phyloP scores from a whole-genome alignment of 2,797 vertebrate genomes.

The Echiichthys vipera region DNA sequence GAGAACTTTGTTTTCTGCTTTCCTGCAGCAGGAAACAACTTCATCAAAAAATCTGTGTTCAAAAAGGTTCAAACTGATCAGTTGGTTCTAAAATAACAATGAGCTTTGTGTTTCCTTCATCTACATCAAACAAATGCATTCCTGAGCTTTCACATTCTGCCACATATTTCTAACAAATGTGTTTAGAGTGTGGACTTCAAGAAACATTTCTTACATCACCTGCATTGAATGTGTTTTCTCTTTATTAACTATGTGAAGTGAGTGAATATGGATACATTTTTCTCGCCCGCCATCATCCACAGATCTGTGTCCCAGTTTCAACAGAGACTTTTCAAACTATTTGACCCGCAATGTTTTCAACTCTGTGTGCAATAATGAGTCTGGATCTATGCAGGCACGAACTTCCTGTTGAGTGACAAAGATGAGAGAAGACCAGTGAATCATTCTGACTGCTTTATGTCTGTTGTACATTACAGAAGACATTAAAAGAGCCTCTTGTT shows the following conservation, averaged over 20 bases:
- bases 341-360: conserved; percentile 26
- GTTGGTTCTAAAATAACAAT: conserved; percentile 32
- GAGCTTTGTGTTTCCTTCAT: conserved; percentile 35
- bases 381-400: conserved; percentile 50
- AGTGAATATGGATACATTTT: background rate
- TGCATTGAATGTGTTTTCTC: background rate
- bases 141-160: background rate
- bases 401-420: conserved; percentile 65
- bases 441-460: conserved; percentile 50
- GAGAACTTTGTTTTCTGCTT: conserved; percentile 15
- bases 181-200: background rate
- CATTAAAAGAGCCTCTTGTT: conserved; percentile 53
- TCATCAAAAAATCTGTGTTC: conserved; percentile 13
- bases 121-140: conserved; percentile 17
- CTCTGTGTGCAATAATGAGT: conserved; percentile 38
- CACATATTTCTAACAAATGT: background rate
- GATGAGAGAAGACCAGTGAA: conserved; percentile 51
- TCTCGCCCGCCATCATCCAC: background rate
- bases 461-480: conserved; percentile 55
- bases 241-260: background rate
- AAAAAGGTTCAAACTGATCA: conserved; percentile 17
- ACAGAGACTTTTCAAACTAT: conserved; percentile 19
- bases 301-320: conserved; percentile 22
- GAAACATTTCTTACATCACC: background rate
- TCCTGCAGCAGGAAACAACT: conserved; percentile 54